These are phyloP conservation scores for Chaunax sp. DNA, from an alignment of 2,797 vertebrate genomes.

Conservation along the genomic window DNA sequence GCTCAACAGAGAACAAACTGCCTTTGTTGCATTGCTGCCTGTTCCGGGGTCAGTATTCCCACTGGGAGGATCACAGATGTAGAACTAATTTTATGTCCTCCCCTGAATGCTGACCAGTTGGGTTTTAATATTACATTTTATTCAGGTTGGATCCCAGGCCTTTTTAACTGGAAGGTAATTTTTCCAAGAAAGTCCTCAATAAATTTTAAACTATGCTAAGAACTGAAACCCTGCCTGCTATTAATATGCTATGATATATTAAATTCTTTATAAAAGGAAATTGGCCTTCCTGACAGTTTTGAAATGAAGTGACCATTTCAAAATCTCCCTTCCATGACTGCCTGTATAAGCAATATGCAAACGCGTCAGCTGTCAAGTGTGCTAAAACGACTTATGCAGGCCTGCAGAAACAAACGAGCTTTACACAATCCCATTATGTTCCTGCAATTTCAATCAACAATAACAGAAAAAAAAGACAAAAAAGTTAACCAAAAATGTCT, in stretches of 20 bases:
- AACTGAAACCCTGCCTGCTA: not conserved
- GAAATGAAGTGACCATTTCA: too few relatives aligned
- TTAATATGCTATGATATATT: not conserved
- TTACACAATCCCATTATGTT: slow-evolving; percentile 28
- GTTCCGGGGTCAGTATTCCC: slow-evolving; percentile 78
- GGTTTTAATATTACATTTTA: slow-evolving; percentile 37
- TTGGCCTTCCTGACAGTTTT: too few relatives aligned
- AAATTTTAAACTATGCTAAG: slow-evolving; percentile 11
- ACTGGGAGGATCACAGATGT: slow-evolving; percentile 67
- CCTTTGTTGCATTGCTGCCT: slow-evolving; percentile 64
- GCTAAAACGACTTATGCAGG: slow-evolving; percentile 34
- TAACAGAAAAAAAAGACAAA: slow-evolving; percentile 4
- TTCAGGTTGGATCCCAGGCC: slow-evolving; percentile 35
- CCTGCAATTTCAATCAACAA: slow-evolving; percentile 14
- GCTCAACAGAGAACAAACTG: slow-evolving; percentile 52
- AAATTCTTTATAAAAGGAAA: not conserved
- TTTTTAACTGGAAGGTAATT: not conserved
- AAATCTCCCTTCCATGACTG: slow-evolving; percentile 35
- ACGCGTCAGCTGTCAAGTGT: slow-evolving; percentile 62
- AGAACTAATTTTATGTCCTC: slow-evolving; percentile 57
- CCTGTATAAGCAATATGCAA: slow-evolving; percentile 61
- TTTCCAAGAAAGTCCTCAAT: slow-evolving; percentile 11
- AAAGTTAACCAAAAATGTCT: not conserved
- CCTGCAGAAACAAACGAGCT: slow-evolving; percentile 47
- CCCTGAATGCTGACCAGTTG: slow-evolving; percentile 62